Percentiles rank a stretch among this genome's conserved stretches.
Evolutionary conservation across 2,888 invertebrate genomes (phyloP).

Genomic region (Lasiommata megera): DNA sequence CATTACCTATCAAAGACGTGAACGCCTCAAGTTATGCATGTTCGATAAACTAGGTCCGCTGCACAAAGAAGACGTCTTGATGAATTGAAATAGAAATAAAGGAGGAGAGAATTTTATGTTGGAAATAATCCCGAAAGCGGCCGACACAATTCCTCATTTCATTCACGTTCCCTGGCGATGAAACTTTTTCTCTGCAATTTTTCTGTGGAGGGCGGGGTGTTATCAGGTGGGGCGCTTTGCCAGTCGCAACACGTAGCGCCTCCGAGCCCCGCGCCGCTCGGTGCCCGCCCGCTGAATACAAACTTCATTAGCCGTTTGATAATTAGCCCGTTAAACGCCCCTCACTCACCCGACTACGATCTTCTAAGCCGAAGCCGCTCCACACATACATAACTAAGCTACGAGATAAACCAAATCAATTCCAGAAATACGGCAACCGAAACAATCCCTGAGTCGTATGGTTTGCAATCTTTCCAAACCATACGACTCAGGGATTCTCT

Average conservation of each 20-base stretch:
- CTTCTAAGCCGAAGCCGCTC: constrained; percentile 53
- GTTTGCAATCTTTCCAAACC: not conserved
- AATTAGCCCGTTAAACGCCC: constrained; percentile 81
- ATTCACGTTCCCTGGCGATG: constrained; percentile 80
- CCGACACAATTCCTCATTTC: constrained; percentile 79
- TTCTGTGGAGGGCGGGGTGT: constrained; percentile 76
- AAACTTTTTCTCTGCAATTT: constrained; percentile 82
- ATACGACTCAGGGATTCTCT: too few species aligned
- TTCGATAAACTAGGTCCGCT: constrained; percentile 34
- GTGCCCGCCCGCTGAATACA: constrained; percentile 76
- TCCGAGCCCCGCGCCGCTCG: constrained; percentile 57
- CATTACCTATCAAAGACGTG: constrained; percentile 17
- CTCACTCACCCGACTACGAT: constrained; percentile 66
- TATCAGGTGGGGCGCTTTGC: constrained; percentile 76
- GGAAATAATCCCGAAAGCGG: constrained; percentile 77
- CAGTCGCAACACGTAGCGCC: constrained; percentile 74
- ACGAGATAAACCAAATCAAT: constrained; percentile 20
- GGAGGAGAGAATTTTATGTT: constrained; percentile 69
- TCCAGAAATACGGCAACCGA: constrained; percentile 16
- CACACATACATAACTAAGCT: constrained; percentile 34
- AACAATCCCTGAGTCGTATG: not conserved
- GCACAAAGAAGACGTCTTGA: constrained; percentile 52
- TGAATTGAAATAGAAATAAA: constrained; percentile 76
- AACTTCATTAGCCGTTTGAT: constrained; percentile 82
- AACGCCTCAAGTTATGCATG: constrained; percentile 16